Base-by-base conservation (phyloP, 2,888 invertebrate genomes). In the Seira musarum region DNA sequence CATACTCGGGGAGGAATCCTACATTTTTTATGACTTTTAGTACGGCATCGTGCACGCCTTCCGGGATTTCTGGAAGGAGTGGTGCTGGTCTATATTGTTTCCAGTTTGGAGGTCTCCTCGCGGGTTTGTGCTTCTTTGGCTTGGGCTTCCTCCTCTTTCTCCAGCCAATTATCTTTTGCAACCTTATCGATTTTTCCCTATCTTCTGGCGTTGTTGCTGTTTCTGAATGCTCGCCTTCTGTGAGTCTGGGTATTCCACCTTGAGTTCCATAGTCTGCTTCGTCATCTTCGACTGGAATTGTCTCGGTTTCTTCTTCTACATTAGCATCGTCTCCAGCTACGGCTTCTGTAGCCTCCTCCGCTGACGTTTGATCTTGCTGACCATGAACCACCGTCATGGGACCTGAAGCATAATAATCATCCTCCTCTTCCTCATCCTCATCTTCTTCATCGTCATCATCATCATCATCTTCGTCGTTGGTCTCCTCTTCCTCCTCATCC, bases 1-100 rank as follows among this genome's bases (percentile, higher is more conserved):
- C 82, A 25, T 79, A 82, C 49, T 82, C 82, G 0, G 82, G 82
- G 15, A 82, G 61, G n/a, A 82, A 71, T 0, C 82, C 82, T 5
- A 79, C 68, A 22, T 79, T 49, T 24, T 79, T 79, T 0, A 79
- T 63, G 6, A 79, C 63, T 40, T 64, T 73, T 3, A 79, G 21
- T 53, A 79, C 63, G 0, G 79, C 35, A 35, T 79, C 79, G 0
- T 67, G 67, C 0, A 79, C 24, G n/a, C 68, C 79, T 53, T 49
- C 49, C 2, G 49, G 49, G 6, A 49, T 13, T 15, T 79, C 73
- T 8, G 79, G 79, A n/a, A 79, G n/a, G 6, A 79, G 73, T 21
- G 73, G 79, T 6, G 79, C 79, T 6, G 79, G 68, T 24, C 68
- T 40, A 17, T 79, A 73, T 19, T 79, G 24, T 17, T 79, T 79